A percentile compares a stretch with the other conserved stretches of the same genome.
These are phyloP conservation scores for Linnaemya tessellans DNA, from an alignment of 2,888 invertebrate genomes.

Conservation along the genomic window DNA sequence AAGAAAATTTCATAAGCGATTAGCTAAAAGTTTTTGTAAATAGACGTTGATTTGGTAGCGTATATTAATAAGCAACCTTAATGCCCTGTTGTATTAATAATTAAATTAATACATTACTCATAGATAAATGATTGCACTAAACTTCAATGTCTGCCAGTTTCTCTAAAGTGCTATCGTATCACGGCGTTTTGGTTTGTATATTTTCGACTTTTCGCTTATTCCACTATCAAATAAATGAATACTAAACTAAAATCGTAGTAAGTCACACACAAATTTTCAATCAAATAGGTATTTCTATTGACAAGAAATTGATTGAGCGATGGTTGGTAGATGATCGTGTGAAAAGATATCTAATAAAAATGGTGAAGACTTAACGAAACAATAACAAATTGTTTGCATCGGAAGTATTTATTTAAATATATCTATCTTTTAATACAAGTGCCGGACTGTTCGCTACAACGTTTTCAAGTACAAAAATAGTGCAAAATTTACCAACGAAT, in stretches of 20 bases:
- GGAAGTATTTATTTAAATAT: not conserved
- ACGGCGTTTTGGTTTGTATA: not conserved
- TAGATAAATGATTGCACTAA: not conserved
- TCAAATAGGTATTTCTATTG: too few species aligned
- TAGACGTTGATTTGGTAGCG: constrained; percentile 11
- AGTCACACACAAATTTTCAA: not conserved
- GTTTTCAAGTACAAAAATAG: constrained; percentile 30
- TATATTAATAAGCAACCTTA: constrained; percentile 21
- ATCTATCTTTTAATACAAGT: not conserved
- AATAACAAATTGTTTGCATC: constrained; percentile 21
- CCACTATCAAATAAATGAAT: not conserved
- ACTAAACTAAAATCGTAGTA: not conserved
- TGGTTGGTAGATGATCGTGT: constrained; percentile 1
- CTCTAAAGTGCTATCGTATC: not conserved
- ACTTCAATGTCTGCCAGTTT: not conserved
- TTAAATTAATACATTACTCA: not conserved
- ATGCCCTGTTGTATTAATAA: constrained; percentile 4
- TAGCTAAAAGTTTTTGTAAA: constrained; percentile 33
- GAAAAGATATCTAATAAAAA: not conserved
- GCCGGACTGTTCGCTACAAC: constrained; percentile 29
- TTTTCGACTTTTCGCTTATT: not conserved
- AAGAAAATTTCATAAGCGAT: constrained; percentile 31
- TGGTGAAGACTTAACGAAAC: constrained; percentile 32
- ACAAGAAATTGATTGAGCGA: constrained; percentile 12
- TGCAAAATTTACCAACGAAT: constrained; percentile 19